Conservation (phyloP, 92 coral and sea anemone genomes). For the Siderastrea siderea region DNA sequence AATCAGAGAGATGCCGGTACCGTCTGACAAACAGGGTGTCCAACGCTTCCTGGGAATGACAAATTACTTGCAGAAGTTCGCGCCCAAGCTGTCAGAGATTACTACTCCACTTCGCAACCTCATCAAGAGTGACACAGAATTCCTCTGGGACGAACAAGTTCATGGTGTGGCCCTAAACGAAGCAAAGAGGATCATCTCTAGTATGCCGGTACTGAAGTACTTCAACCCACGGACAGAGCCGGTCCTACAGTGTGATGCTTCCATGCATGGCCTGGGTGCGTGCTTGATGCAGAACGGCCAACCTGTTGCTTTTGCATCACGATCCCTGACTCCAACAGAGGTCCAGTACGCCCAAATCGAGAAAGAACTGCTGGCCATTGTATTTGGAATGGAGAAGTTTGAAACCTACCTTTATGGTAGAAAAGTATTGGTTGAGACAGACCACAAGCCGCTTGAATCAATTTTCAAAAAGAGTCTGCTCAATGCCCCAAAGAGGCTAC, state of each 20-base stretch:
- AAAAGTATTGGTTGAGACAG: slow-evolving; percentile 59
- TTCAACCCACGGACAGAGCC: slow-evolving; percentile 60
- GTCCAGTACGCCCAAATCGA: slow-evolving; percentile 68
- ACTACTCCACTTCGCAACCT: neutral
- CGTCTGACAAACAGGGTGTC: too few relatives aligned
- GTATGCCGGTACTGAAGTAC: slow-evolving; percentile 72
- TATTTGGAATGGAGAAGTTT: slow-evolving; percentile 73
- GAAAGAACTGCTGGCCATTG: slow-evolving; percentile 69
- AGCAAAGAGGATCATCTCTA: too few relatives aligned
- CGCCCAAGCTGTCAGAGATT: too few relatives aligned
- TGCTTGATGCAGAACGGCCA: slow-evolving; percentile 70
- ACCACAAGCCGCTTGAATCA: slow-evolving; percentile 63
- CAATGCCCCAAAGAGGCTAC: slow-evolving; percentile 55
- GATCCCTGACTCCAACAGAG: slow-evolving; percentile 72
- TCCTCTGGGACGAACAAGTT: too few relatives aligned
- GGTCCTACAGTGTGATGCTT: slow-evolving; percentile 72
- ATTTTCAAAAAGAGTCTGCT: slow-evolving; percentile 57
- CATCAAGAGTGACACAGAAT: too few relatives aligned
- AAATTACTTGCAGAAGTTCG: too few relatives aligned
- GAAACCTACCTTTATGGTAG: slow-evolving; percentile 66
- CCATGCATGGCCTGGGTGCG: slow-evolving; percentile 67
- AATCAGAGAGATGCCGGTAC: too few relatives aligned
- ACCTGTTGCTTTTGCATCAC: slow-evolving; percentile 69
- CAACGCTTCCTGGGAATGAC: neutral
- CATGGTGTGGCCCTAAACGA: too few relatives aligned